A percentile compares a stretch with the other conserved stretches of the same genome.
Evolutionary conservation across 2,797 vertebrate species (phyloP).

Genomic region (Platalea minor): DNA sequence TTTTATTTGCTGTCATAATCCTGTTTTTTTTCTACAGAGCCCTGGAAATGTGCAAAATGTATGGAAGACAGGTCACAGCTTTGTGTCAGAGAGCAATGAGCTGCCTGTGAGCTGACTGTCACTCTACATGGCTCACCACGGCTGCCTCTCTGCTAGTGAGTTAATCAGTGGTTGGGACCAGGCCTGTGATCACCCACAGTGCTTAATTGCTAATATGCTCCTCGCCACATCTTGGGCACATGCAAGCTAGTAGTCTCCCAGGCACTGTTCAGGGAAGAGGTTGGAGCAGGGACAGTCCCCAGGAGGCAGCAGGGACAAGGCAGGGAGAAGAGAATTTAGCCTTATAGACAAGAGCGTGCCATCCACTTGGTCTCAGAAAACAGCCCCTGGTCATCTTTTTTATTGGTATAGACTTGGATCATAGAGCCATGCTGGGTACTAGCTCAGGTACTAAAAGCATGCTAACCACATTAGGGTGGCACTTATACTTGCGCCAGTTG

Average conservation of each 20-base stretch:
- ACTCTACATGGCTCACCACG: background rate
- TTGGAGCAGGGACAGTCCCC: background rate
- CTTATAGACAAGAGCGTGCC: background rate
- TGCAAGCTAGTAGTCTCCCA: background rate
- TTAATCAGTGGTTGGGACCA: background rate
- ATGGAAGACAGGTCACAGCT: background rate
- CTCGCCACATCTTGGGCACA: background rate
- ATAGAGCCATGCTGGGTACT: background rate
- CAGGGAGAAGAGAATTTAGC: background rate
- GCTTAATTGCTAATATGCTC: background rate
- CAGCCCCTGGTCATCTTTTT: background rate
- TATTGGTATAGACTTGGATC: background rate
- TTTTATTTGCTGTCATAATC: background rate
- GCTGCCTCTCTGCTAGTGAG: background rate
- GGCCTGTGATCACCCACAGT: background rate
- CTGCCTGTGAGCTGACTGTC: background rate
- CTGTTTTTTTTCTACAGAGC: background rate
- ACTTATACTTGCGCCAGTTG: background rate
- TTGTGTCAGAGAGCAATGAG: background rate
- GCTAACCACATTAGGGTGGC: accelerated
- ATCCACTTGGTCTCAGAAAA: background rate
- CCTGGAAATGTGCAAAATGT: background rate
- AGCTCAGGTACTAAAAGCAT: background rate
- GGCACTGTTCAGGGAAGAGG: background rate
- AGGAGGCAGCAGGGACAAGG: background rate